phyloP scores from a whole-genome alignment of 2,113 vertebrate species.

The Dasypus novemcinctus region DNA sequence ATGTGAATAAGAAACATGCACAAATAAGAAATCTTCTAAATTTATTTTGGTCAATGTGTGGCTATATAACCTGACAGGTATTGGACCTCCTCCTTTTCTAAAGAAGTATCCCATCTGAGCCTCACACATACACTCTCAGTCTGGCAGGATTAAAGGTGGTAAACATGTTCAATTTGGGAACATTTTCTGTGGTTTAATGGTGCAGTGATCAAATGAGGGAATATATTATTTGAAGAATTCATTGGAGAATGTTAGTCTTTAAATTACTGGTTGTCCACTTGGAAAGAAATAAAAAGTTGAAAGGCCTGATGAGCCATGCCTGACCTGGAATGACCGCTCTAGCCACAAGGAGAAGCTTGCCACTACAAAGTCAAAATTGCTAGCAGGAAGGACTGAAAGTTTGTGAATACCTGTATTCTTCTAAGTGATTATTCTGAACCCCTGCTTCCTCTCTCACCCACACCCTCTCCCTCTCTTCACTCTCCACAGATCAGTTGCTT shows the following conservation, averaged over 20 bases:
- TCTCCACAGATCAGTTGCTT: not conserved
- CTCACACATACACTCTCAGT: not conserved
- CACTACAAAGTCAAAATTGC: not conserved
- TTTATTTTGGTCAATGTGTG: not conserved
- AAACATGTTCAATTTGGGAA: not conserved
- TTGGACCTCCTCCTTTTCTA: not conserved
- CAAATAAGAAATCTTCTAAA: slow-evolving; percentile 27
- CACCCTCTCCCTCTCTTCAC: not conserved
- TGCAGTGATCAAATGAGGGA: not conserved
- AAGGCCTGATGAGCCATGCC: not conserved
- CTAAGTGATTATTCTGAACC: not conserved
- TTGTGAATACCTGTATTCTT: not conserved
- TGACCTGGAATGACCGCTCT: not conserved
- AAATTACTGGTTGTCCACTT: not conserved
- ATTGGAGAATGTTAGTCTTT: not conserved
- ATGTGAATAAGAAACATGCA: slow-evolving; percentile 40
- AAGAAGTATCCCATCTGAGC: not conserved
- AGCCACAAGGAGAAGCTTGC: not conserved
- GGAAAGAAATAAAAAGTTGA: not conserved
- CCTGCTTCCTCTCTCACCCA: not conserved
- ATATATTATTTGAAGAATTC: slow-evolving; percentile 26
- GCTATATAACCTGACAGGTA: not conserved
- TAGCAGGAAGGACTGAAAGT: not conserved
- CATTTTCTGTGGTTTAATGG: not conserved
- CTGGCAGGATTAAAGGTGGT: not conserved